Base-by-base conservation (phyloP, 2,113 vertebrate species). In the Rhea americana region DNA sequence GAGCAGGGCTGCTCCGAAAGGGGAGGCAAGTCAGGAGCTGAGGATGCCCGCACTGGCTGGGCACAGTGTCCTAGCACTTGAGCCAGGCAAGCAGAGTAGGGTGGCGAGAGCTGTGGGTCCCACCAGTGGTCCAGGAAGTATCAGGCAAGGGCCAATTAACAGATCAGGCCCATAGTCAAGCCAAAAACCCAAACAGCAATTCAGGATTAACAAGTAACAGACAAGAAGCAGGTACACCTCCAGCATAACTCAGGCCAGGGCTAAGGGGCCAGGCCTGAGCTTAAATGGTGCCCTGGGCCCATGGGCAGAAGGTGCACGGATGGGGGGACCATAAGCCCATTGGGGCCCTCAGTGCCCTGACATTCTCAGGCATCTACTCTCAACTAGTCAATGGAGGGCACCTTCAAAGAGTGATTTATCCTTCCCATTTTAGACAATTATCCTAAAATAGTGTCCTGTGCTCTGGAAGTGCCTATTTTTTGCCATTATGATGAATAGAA, bases 381-480 rank as follows among this genome's bases (percentile, higher is more conserved):
- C 7, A 11, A 53, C 28, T 68, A 43, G 19, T 78, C 48, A 76
- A 43, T 11, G 45, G 24, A 13, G 5, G 13, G 7, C 35, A 45
- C 22, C 73, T 92, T 39, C 22, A 81, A 81, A 11, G 62, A 72
- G 17, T 75, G 65, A 78, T 91, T 86, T 90, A 68, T 81, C 61
- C 5, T 88, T 90, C 37, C 9, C 6, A 1, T 65, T 14, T 63
- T 78, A 63, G 37, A 45, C 55, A 26, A 45, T 89, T 96, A 73
- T 82, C 86, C 70, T 92, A 84, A 92, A 95, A 94, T 93, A 86
- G 66, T 83, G 75, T 84, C 53, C 35, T 72, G 86, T 95, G 47
- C 56, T 90, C 70, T 86, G 43, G 7, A 62, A 55, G 53, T 84
- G 66, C 53, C 51, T 94, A 1, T 1, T 78, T 86, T 70, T 56